These are phyloP conservation scores for Corythoichthys haematopterus DNA, from an alignment of 2,113 vertebrate genomes.

Conservation along the genomic window DNA sequence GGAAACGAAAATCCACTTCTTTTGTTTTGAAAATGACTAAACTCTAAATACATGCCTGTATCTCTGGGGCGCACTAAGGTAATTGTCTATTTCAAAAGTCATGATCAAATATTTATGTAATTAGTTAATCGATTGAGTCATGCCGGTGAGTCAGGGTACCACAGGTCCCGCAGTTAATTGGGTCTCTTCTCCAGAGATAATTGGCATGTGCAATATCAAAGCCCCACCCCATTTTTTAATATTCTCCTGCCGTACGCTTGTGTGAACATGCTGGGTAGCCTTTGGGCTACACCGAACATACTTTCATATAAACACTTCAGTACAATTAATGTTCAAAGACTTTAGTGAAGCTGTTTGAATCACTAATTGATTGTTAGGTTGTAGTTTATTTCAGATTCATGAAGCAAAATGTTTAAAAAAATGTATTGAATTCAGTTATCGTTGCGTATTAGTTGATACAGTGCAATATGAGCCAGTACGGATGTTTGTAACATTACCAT, in stretches of 20 bases:
- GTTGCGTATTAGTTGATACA: no score
- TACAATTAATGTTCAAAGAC: constrained; percentile 24
- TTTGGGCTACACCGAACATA: constrained; percentile 16
- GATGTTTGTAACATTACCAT: no score
- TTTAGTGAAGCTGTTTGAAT: neutral
- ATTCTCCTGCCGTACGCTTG: constrained; percentile 33
- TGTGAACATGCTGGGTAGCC: constrained; percentile 5
- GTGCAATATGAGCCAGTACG: no score
- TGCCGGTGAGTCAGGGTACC: constrained; percentile 49
- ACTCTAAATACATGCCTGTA: neutral
- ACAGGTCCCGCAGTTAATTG: constrained; percentile 64
- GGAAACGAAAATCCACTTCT: neutral
- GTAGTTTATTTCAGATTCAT: neutral
- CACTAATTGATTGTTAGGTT: neutral
- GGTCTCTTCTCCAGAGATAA: constrained; percentile 58
- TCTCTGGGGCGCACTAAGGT: constrained; percentile 25
- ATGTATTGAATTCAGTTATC: no score
- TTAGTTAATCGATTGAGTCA: constrained; percentile 72
- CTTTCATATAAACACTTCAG: constrained; percentile 22
- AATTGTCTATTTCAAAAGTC: constrained; percentile 61
- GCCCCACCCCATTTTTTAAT: constrained; percentile 43
- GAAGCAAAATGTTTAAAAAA: no score
- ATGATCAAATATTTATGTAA: constrained; percentile 63
- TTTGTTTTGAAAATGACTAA: neutral
- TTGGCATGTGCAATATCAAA: constrained; percentile 59